Evolutionary conservation across 2,113 vertebrate genomes (phyloP).

Genomic region (Eubucco bourcierii): DNA sequence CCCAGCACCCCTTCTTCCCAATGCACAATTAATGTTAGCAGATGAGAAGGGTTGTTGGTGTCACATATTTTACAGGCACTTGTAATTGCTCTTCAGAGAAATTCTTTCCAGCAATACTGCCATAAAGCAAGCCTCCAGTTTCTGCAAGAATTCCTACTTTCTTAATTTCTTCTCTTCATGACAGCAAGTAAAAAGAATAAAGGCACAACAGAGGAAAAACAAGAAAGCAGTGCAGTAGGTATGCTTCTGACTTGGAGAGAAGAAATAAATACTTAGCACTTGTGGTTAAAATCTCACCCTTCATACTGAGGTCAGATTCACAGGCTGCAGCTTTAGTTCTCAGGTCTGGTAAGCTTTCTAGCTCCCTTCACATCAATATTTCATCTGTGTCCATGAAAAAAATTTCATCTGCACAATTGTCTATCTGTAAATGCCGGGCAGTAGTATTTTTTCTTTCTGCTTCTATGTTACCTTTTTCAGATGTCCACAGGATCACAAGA

Average conservation of each 20-base stretch:
- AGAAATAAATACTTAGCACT: neutral
- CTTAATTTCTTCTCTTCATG: neutral
- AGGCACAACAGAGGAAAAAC: neutral
- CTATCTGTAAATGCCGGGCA: neutral
- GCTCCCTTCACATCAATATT: neutral
- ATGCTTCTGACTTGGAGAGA: neutral
- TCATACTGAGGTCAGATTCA: neutral
- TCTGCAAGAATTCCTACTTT: neutral
- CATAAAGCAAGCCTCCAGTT: conserved; percentile 1
- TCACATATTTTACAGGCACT: neutral
- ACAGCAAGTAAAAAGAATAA: neutral
- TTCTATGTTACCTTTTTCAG: neutral
- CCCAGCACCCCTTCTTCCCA: neutral
- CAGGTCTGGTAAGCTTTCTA: neutral
- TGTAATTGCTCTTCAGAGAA: conserved; percentile 5
- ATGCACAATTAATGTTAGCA: neutral
- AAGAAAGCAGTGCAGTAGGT: neutral
- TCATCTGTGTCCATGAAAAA: neutral
- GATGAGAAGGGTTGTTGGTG: neutral
- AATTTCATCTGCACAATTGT: neutral
- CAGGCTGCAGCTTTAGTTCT: neutral
- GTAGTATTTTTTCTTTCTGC: neutral
- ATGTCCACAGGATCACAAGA: no score
- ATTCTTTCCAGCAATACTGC: neutral
- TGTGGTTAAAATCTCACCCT: neutral